Percentiles rank a stretch among this genome's conserved stretches.
phyloP scores from a whole-genome alignment of 2,113 vertebrate species.

The Sakesphorus luctuosus region DNA sequence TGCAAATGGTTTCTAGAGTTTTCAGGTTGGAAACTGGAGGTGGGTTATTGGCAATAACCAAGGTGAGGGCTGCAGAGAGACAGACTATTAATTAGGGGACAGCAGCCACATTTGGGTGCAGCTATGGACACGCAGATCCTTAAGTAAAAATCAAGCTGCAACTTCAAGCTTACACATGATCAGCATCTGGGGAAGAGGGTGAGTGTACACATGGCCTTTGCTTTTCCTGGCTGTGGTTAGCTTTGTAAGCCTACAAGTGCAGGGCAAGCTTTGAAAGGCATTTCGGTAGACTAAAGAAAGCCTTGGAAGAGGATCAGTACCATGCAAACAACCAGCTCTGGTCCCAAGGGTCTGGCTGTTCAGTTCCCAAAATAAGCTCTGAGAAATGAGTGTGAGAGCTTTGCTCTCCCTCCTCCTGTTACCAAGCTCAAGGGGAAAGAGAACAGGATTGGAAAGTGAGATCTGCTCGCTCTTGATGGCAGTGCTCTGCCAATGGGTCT shows the following conservation, averaged over 20 bases:
- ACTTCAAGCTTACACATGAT: neutral
- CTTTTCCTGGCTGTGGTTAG: neutral
- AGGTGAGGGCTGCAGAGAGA: neutral
- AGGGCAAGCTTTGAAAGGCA: neutral
- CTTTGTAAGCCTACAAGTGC: neutral
- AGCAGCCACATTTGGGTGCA: neutral
- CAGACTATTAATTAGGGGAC: neutral
- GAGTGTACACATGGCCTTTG: neutral
- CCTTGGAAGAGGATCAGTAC: neutral
- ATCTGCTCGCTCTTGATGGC: neutral
- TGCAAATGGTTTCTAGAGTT: neutral
- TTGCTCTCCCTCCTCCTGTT: neutral
- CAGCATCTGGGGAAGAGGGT: neutral
- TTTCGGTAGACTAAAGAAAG: neutral
- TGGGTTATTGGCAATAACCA: neutral
- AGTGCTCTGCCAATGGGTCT: neutral
- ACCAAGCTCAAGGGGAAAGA: neutral
- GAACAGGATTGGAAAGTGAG: neutral
- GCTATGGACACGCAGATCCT: neutral
- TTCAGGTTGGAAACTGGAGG: neutral
- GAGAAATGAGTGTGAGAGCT: neutral
- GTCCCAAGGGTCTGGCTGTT: neutral
- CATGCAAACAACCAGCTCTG: neutral
- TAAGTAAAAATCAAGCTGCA: neutral
- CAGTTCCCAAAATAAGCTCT: slow-evolving; percentile 2